Evolutionary conservation across 2,797 vertebrate species (phyloP).

Genomic region (Sebastolobus alascanus): DNA sequence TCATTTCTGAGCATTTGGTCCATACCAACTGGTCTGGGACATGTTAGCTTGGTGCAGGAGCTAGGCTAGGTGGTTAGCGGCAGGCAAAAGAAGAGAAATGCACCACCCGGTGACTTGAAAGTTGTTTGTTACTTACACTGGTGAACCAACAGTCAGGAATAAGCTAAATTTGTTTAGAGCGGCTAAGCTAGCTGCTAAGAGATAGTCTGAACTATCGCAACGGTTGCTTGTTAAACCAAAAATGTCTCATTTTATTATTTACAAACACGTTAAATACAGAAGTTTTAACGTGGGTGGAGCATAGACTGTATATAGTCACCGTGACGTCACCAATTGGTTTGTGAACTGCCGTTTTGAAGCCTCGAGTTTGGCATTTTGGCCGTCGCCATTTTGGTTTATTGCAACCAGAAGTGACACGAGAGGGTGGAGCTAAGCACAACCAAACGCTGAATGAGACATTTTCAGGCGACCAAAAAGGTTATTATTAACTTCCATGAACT

Average conservation of each 20-base stretch:
- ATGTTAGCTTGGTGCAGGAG: neutral
- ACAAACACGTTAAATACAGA: neutral
- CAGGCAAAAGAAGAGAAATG: neutral
- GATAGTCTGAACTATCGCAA: neutral
- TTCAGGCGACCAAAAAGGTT: no score
- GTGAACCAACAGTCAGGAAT: neutral
- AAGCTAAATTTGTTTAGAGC: neutral
- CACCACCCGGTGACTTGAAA: no score
- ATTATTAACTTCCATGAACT: no score
- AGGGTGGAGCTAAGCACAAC: no score
- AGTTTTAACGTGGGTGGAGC: neutral
- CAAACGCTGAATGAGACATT: no score
- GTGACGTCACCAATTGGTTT: no score
- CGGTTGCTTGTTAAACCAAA: neutral
- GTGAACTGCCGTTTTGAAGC: no score
- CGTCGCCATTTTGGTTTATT: no score
- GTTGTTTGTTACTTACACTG: neutral
- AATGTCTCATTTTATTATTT: neutral
- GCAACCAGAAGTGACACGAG: no score
- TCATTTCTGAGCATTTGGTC: neutral
- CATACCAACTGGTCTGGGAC: neutral
- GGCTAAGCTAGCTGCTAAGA: neutral
- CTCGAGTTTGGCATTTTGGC: no score
- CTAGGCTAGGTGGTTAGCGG: neutral
- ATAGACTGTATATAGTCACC: no score